These are phyloP conservation scores for Itoplectis maculator DNA, from an alignment of 2,888 invertebrate genomes.

Conservation along the genomic window DNA sequence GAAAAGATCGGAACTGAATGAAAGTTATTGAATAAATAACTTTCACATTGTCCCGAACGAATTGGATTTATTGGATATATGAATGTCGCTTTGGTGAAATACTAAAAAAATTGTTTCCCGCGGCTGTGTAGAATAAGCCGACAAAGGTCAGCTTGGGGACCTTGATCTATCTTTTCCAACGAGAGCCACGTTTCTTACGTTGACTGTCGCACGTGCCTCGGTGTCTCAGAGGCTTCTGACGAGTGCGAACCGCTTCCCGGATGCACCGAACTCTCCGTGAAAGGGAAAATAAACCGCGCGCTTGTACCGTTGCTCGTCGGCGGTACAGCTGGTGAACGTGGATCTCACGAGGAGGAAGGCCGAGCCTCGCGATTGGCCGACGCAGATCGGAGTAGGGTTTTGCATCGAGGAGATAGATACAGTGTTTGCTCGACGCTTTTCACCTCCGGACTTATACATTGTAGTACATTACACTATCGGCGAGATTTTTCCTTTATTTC, in stretches of 20 bases:
- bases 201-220: slow-evolving; percentile 37
- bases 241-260: slow-evolving; percentile 30
- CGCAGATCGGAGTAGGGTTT: slow-evolving; percentile 18
- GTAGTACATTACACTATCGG: neutral
- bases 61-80: neutral
- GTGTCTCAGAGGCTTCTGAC: slow-evolving; percentile 1
- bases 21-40: neutral
- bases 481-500: too few species aligned
- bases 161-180: neutral
- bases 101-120: neutral
- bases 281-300: slow-evolving; percentile 53
- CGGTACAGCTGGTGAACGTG: neutral
- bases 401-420: neutral
- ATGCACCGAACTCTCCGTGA: slow-evolving; percentile 40
- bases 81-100: neutral
- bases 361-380: slow-evolving; percentile 10
- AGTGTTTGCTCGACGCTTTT: neutral
- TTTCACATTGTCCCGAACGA: neutral
- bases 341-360: neutral
- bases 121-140: neutral
- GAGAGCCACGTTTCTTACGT: slow-evolving; percentile 8
- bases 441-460: slow-evolving; percentile 5
- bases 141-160: neutral
- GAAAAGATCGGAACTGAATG: neutral
- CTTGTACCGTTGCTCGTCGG: neutral